Conservation (phyloP, 2,888 invertebrate genomes). For the Sminthurides aquaticus region DNA sequence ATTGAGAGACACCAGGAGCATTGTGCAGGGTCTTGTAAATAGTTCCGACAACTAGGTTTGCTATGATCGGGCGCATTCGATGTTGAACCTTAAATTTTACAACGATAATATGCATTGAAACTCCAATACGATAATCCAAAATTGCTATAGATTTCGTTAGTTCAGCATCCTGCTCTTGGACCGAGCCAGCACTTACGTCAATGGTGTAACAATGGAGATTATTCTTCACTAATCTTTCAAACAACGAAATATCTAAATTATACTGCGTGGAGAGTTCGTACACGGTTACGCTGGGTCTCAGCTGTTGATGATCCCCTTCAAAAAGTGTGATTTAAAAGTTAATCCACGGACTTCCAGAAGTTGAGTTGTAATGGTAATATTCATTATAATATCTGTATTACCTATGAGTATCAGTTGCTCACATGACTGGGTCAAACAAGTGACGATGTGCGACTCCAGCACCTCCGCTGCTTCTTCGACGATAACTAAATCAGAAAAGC, state of each 20-base stretch:
- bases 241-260: constrained; percentile 68
- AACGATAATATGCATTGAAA: too few species aligned
- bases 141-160: too few species aligned
- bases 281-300: constrained; percentile 64
- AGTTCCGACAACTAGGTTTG: constrained; percentile 54
- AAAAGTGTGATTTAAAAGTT: constrained; percentile 28
- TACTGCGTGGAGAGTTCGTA: constrained; percentile 59
- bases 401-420: constrained; percentile 81
- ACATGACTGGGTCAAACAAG: constrained; percentile 62
- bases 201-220: constrained; percentile 53
- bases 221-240: constrained; percentile 69
- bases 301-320: constrained; percentile 70
- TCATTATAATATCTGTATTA: constrained; percentile 42
- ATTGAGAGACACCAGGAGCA: constrained; percentile 54
- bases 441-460: constrained; percentile 71
- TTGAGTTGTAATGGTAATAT: not conserved
- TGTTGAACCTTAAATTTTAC: constrained; percentile 6
- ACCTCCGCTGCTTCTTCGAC: constrained; percentile 88
- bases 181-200: constrained; percentile 20
- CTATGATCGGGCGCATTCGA: constrained; percentile 53
- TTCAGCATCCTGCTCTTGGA: too few species aligned
- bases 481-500: constrained; percentile 52
- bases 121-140: too few species aligned
- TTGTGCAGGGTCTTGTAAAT: constrained; percentile 62
- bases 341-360: constrained; percentile 3